Evolutionary conservation across 2,888 invertebrate genomes (phyloP).

Genomic region (Chirona hameri): DNA sequence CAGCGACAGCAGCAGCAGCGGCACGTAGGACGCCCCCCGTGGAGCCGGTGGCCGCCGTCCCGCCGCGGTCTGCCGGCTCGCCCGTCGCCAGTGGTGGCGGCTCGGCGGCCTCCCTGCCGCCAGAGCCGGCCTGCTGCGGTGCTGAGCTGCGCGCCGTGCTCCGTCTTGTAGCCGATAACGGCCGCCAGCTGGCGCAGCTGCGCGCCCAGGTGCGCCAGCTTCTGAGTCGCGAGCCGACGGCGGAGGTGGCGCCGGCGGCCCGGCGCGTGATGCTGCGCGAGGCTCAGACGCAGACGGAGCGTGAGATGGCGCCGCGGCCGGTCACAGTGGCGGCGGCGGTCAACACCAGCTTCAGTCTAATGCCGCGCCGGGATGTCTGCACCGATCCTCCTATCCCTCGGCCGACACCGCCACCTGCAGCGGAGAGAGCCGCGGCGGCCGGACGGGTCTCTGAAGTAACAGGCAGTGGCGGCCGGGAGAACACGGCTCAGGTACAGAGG

Average conservation of each 20-base stretch:
- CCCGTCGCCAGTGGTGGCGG: not conserved
- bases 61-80: not conserved
- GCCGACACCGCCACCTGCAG: no score
- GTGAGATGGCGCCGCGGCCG: not conserved
- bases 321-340: not conserved
- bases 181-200: slow-evolving; percentile 10
- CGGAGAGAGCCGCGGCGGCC: not conserved
- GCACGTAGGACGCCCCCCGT: not conserved
- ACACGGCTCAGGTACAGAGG: not conserved
- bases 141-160: slow-evolving; percentile 25
- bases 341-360: slow-evolving; percentile 1
- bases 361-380: not conserved
- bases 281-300: slow-evolving; percentile 5
- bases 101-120: not conserved
- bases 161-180: slow-evolving; percentile 4
- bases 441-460: no score
- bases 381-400: not conserved
- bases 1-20: not conserved
- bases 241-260: not conserved
- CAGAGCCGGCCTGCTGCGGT: not conserved
- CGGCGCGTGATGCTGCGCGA: not conserved
- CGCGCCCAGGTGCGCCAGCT: not conserved
- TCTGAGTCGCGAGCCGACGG: not conserved
- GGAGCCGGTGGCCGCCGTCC: not conserved
- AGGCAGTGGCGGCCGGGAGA: not conserved